Conservation (phyloP, 1,140 invertebrate species). For the Amyelois transitella region DNA sequence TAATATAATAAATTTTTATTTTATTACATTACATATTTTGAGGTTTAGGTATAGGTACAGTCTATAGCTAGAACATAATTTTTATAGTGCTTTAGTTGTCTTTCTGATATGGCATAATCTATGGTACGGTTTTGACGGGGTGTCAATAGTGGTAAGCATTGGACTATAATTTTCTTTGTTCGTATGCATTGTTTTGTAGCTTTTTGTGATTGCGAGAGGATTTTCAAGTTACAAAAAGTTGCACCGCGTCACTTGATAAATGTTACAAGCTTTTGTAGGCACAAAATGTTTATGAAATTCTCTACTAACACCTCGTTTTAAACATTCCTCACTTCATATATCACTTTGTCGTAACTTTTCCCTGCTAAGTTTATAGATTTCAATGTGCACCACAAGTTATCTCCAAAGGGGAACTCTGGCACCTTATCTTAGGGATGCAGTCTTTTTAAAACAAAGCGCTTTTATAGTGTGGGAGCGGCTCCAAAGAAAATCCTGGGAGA, state of each 20-base stretch:
- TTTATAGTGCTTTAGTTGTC: too few relatives aligned
- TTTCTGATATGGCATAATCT: conserved; percentile 1
- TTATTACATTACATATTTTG: too few relatives aligned
- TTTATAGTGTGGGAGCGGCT: conserved; percentile 28
- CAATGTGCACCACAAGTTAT: conserved; percentile 21
- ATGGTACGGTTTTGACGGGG: conserved; percentile 40
- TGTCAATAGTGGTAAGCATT: conserved; percentile 47
- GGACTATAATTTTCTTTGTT: conserved; percentile 62
- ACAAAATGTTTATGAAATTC: neutral
- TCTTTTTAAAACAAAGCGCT: conserved; percentile 55
- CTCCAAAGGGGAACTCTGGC: conserved; percentile 26
- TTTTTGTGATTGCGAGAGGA: neutral
- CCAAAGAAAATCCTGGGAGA: conserved; percentile 63
- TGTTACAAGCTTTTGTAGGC: neutral
- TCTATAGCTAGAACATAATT: too few relatives aligned
- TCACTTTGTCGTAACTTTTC: conserved; percentile 8
- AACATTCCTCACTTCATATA: neutral
- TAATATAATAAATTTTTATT: too few relatives aligned
- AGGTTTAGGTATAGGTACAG: neutral
- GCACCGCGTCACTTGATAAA: neutral
- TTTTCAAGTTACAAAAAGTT: neutral
- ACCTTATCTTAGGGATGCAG: conserved; percentile 57
- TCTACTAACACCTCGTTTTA: neutral
- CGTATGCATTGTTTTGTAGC: conserved; percentile 15
- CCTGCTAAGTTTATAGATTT: conserved; percentile 21